Evolutionary conservation across 2,888 invertebrate species (phyloP), one percentile per base, ranked within the genome.

Genomic region (Orgyia antiqua): DNA sequence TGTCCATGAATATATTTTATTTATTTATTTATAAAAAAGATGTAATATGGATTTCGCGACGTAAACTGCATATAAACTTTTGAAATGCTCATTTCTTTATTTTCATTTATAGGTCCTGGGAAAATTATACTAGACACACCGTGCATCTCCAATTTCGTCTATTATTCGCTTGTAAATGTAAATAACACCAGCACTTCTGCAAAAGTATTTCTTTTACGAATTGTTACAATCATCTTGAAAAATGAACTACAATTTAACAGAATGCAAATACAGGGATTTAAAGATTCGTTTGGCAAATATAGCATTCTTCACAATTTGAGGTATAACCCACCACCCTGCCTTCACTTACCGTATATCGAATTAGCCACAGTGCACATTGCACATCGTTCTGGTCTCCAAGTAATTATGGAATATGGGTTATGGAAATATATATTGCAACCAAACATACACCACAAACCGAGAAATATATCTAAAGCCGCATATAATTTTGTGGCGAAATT

Each of bases 241-340:
- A 65, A 63, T 40, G 68, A 68, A 28, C 42, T 68, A 2, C 63
- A 63, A 27, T 68, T 62, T 31, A 57, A 41, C 31, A 62, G 59
- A 41, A 36, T 68, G 13, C 52, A 51, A 24, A 36, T 45, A 29
- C 47, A 53, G 9, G 57, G 51, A 0, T 34, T 57, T 10, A 44
- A 48, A 18, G 28, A 36, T 9, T 38, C 39, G 13, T 25, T 30
- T 1, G 12, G 42, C 6, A 44, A 49, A 32, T 37, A 35, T 11
- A 45, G 48, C 9, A 34, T 52, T 17, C 34, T 39, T 4, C 28
- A 29, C 9, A 50, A 46, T 27, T 30, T 57, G n/a, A 30, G 36
- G 8, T 36, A 32, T 13, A 29, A 27, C 4, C 29, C 51, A 8
- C 36, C 45, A n/a, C 29, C 44, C 4, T 46, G 31, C 4, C 33